These are phyloP conservation scores for Ypsolopha scabrella DNA, from an alignment of 2,888 invertebrate genomes.

Conservation along the genomic window DNA sequence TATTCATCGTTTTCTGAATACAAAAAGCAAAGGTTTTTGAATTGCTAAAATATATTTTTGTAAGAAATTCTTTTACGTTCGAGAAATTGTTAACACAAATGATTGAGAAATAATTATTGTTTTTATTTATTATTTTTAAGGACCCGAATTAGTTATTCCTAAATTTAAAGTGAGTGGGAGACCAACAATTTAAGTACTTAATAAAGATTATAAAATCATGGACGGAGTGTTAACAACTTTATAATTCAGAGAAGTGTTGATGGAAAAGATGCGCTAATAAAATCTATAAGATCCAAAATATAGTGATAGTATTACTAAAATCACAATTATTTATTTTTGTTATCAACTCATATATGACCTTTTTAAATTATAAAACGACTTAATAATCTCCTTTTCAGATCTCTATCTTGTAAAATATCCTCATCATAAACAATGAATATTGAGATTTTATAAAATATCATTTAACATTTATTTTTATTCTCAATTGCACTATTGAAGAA, in stretches of 20 bases:
- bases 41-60: too few species aligned
- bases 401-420: constrained; percentile 40
- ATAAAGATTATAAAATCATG: constrained; percentile 39
- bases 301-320: too few species aligned
- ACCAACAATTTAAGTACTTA: constrained; percentile 63
- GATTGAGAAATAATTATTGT: neutral
- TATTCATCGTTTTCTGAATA: neutral
- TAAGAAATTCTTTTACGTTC: too few species aligned
- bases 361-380: constrained; percentile 8
- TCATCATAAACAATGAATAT: constrained; percentile 17
- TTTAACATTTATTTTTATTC: constrained; percentile 45
- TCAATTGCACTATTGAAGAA: constrained; percentile 54
- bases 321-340: too few species aligned
- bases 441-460: constrained; percentile 44
- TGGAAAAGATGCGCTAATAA: too few species aligned
- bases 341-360: neutral
- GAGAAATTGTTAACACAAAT: constrained; percentile 1
- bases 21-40: too few species aligned
- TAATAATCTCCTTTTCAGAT: constrained; percentile 67
- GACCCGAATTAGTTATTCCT: constrained; percentile 19
- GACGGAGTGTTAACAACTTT: constrained; percentile 59
- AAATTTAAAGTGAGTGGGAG: constrained; percentile 22
- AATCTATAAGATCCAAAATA: too few species aligned
- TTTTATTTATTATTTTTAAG: constrained; percentile 5
- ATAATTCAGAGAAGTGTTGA: neutral